Base-by-base conservation (phyloP, 2,797 vertebrate species). In the Craterocephalus amniculus region DNA sequence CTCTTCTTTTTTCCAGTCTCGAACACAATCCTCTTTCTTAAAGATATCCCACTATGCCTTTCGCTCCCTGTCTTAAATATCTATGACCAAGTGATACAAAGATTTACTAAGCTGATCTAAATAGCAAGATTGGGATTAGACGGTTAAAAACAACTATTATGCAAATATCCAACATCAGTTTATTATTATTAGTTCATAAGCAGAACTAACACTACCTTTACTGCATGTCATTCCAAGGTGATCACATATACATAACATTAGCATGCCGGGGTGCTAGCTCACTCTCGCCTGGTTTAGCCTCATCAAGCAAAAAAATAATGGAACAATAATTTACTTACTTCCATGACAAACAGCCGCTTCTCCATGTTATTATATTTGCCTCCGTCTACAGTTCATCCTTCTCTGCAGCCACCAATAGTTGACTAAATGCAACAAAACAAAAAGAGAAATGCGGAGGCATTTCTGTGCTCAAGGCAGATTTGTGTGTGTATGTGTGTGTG, bases 321-420 rank as follows among this genome's bases (percentile, higher is more conserved):
- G 52, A 75, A 63, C 43, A 16, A 68, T 87, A 80, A 87, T 86
- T 84, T 74, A 56, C 68, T 72, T 82, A 70, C 67, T 65, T 60
- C 58, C 11, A 1, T 81, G 82, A 81, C 63, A 83, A 88, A 83
- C 35, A 11, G 29, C 72, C 72, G 68, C 26, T 58, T 76, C 63
- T 63, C 35, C 58, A 48, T 13, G 36, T 72, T 71, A 79, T 82
- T 85, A 79, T 67, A 3, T 65, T 76, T 83, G 57, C 62, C 70
- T 83, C 72, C 59, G 78, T 82, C 78, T 69, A 45, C 18, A 45
- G 6, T 45, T 67, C 29, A 59, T 65, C 34, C 38, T 66, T 70
- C 69, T 67, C 26, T 0, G 36, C 64, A 72, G 74, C 40, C 24
- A n/a, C 34, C 48, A 59, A 54, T 57, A 49, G 35, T 55, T 70